Base-by-base conservation (phyloP, 2,888 invertebrate species). In the Chrysina gloriosa region DNA sequence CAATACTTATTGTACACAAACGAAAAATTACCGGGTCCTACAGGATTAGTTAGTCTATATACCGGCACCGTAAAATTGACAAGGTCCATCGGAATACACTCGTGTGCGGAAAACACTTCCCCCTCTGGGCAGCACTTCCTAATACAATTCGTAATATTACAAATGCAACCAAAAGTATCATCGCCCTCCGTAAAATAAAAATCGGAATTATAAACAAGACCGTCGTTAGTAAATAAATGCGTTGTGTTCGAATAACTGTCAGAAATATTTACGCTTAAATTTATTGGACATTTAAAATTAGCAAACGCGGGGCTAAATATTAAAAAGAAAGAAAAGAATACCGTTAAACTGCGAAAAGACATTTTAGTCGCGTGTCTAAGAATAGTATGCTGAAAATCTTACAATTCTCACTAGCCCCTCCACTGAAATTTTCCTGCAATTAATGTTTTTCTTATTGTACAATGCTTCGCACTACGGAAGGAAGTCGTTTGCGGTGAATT, bases 1-100 rank as follows among this genome's bases (percentile, higher is more conserved):
- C 72, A 72, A 0, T 61, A 2, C 1, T 14, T 45, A 14, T 65
- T 58, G 19, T 70, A 56, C 16, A 72, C 16, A n/a, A 65, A 63
- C 25, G 66, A 56, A 27, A 68, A 70, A 50, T 68, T 14, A 7
- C 68, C 64, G 9, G 14, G 16, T 3, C 25, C 27, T 50, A 64
- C 9, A 7, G n/a, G 36, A 2, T 34, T 19, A 5, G 7, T 9
- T 36, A 21, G 21, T 2, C 21, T 29, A 9, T 48, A 29, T 7
- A 47, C 21, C 9, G 3, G n/a, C 23, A 56, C 39, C n/a, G 21
- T 23, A 21, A 56, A 16, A 11, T 23, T 23, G 14, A 42, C 6
- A 6, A 14, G 16, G 16, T 39, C 25, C 4, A 0, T 7, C 14
- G 39, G 7, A 42, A 58, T 14, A n/a, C 64, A 64, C 19, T 50